Percentiles rank a stretch among this genome's conserved stretches.
Conservation (phyloP, 2,113 vertebrate species). For the Echinops telfairi region DNA sequence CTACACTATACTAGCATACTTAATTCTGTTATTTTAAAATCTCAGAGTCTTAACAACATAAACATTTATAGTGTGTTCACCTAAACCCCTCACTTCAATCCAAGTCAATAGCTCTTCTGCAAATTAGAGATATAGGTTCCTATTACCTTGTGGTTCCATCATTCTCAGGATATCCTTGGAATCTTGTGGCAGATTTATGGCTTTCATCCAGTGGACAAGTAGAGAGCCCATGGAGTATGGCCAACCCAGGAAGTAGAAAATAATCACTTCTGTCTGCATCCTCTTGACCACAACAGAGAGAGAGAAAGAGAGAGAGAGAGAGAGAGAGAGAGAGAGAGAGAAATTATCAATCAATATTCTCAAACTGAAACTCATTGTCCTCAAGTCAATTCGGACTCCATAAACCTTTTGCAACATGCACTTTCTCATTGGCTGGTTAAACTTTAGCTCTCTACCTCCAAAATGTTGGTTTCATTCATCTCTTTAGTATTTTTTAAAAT, state of each 20-base stretch:
- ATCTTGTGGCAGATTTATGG: not conserved
- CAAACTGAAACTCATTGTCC: not conserved
- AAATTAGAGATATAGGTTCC: not conserved
- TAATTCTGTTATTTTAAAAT: too few relatives aligned
- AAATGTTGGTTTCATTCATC: not conserved
- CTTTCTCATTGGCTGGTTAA: not conserved
- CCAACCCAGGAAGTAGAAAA: not conserved
- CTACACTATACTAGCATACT: too few relatives aligned
- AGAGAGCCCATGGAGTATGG: not conserved
- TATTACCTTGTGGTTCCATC: not conserved
- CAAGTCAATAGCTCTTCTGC: not conserved
- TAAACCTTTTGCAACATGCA: not conserved
- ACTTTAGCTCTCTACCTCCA: not conserved
- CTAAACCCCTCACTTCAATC: not conserved
- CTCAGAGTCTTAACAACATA: too few relatives aligned
- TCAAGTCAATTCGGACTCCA: not conserved
- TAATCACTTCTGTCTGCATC: not conserved
- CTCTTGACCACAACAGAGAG: not conserved
- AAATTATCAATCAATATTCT: not conserved
- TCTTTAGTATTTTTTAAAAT: not conserved
- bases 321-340: too few relatives aligned
- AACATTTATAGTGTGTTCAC: not conserved
- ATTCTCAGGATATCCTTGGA: not conserved
- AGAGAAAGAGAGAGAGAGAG: too few relatives aligned
- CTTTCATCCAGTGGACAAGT: not conserved